Evolutionary conservation across 1,140 invertebrate genomes (phyloP).

Genomic region (Neotoxoptera formosana): DNA sequence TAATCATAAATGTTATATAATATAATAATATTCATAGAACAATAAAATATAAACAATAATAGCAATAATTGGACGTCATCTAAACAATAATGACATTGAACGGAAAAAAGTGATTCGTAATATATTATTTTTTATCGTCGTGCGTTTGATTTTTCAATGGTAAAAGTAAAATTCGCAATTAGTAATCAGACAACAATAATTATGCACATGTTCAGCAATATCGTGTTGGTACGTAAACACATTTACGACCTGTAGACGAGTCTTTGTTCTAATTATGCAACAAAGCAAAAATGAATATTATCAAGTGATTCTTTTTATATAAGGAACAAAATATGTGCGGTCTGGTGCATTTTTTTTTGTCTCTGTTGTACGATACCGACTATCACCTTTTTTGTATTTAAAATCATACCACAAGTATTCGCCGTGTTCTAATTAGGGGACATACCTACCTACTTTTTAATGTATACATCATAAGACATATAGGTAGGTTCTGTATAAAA

Average conservation of each 20-base stretch:
- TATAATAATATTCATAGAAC: neutral
- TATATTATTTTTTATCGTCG: neutral
- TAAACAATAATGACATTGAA: neutral
- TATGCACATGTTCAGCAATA: neutral
- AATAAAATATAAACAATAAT: neutral
- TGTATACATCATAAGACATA: neutral
- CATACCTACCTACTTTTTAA: neutral
- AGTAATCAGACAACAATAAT: neutral
- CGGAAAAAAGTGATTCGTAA: neutral
- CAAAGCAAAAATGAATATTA: neutral
- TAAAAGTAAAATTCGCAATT: neutral
- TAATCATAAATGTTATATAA: neutral
- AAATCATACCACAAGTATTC: neutral
- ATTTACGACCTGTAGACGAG: neutral
- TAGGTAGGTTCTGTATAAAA: neutral
- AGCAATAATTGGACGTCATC: neutral
- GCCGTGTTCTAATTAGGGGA: neutral
- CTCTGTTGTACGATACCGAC: neutral
- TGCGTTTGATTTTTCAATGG: neutral
- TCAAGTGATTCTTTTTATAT: neutral
- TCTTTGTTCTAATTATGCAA: slow-evolving; percentile 8
- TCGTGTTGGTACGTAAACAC: neutral
- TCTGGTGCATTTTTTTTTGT: neutral
- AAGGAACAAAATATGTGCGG: neutral
- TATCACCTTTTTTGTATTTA: neutral